phyloP scores from a whole-genome alignment of 2,888 invertebrate genomes.

The Druceiella hillmani region DNA sequence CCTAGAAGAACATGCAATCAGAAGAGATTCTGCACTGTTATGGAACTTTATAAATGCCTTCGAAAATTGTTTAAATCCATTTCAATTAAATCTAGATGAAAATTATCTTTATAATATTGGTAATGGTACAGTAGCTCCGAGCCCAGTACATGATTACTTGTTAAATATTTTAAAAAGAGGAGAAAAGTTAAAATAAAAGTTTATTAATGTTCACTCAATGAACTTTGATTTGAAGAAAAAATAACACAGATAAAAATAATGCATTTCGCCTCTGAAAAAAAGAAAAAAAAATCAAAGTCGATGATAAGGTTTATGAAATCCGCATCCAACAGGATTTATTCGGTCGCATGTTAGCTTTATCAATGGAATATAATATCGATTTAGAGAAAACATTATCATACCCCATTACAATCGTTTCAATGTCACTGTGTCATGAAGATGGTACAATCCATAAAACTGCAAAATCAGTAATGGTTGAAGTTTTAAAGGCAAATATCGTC shows the following conservation, averaged over 20 bases:
- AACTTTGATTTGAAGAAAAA: conserved; percentile 21
- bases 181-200: conserved; percentile 8
- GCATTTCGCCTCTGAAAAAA: conserved; percentile 17
- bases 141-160: conserved; percentile 8
- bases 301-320: conserved; percentile 16
- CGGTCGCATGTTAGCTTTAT: conserved; percentile 22
- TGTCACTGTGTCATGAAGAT: conserved; percentile 26
- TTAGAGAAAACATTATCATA: conserved; percentile 18
- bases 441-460: conserved; percentile 26
- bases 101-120: conserved; percentile 16
- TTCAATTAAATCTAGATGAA: conserved; percentile 10
- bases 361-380: conserved; percentile 22
- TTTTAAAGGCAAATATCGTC: conserved; percentile 24
- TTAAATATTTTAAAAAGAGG: conserved; percentile 9
- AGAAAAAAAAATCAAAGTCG: conserved; percentile 10
- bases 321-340: conserved; percentile 17
- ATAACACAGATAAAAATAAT: conserved; percentile 17
- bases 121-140: conserved; percentile 15
- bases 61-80: conserved; percentile 16
- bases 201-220: conserved; percentile 19
- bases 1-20: conserved; percentile 13
- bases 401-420: conserved; percentile 19
- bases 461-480: conserved; percentile 25
- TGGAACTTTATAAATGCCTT: conserved; percentile 13
- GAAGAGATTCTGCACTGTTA: conserved; percentile 12